Base-by-base conservation (phyloP, 2,113 vertebrate species). In the Tyrannus savana region DNA sequence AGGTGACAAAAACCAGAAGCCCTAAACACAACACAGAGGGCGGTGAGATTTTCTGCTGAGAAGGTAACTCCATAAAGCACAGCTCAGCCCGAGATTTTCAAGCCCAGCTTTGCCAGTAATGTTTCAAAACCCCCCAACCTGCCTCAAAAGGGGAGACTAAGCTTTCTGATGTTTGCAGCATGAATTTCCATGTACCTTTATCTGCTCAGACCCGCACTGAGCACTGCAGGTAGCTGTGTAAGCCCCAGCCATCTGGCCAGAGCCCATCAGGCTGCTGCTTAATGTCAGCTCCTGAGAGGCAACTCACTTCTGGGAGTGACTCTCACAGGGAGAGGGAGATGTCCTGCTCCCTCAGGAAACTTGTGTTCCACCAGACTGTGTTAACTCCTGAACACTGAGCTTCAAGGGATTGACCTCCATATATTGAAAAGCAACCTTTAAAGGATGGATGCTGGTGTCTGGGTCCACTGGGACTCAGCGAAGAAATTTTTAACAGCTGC, bases 261-360 rank as follows among this genome's bases (percentile, higher is more conserved):
- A 88, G 86, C 63, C 53, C 53, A 19, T 28, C 39, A 44, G 53
- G 63, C 66, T 56, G 44, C 53, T 93, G 49, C 23, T 72, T n/a
- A 68, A 86, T 23, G 72, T 33, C 91, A 83, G 71, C 47, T 87
- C 91, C 75, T 50, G 59, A 25, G 59, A 0, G 0, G n/a, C 49
- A 85, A 39, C 39, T 62, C 0, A 0, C 27, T 73, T 58, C 27
- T 0, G 0, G 52, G 41, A 73, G 53, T 4, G 25, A 49, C 59
- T 74, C 52, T 56, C 59, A 16, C n/a, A 52, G 41, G 86, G 68
- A 4, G 2, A 46, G 76, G 41, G 76, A 66, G 55, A 28, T 2
- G 0, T 71, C 68, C 84, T 35, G 0, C 37, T 74, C 80, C 50
- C 56, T 55, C 39, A 67, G 84, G 81, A 89, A 35, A 63, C 17